These are phyloP conservation scores for Byasa hedistus DNA, from an alignment of 2,888 invertebrate species.

Conservation along the genomic window DNA sequence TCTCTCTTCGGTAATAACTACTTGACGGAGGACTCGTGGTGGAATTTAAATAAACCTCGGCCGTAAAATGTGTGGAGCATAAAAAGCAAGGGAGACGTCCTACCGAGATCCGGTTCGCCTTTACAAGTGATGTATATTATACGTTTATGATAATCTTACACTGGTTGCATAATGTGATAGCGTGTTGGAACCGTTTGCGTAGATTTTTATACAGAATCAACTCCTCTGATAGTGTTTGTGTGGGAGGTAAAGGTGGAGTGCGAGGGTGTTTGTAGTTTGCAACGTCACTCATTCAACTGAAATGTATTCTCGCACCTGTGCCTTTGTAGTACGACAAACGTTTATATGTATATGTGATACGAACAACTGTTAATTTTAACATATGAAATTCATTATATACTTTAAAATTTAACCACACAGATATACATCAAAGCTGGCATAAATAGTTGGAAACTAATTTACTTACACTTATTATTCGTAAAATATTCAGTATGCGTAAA, in stretches of 20 bases:
- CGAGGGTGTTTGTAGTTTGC: conserved; percentile 26
- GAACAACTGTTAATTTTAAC: no score
- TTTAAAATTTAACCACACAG: no score
- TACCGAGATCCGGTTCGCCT: conserved; percentile 40
- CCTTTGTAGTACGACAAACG: not conserved
- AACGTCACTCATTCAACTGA: conserved; percentile 35
- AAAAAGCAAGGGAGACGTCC: conserved; percentile 40
- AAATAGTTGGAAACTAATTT: no score
- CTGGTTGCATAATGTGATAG: conserved; percentile 73
- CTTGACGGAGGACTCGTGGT: conserved; percentile 19
- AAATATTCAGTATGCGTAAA: no score
- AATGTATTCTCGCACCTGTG: conserved; percentile 23
- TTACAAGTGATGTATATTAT: conserved; percentile 47
- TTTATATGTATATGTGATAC: no score
- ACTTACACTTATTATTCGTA: no score
- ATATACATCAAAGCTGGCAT: no score
- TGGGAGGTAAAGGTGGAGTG: conserved; percentile 34
- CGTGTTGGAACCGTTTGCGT: conserved; percentile 50
- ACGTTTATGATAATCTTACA: conserved; percentile 72
- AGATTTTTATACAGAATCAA: conserved; percentile 61
- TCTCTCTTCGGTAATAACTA: conserved; percentile 21
- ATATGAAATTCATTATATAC: no score
- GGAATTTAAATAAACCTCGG: conserved; percentile 38
- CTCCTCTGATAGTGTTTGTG: conserved; percentile 54
- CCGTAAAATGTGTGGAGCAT: conserved; percentile 36